Base-by-base conservation (phyloP, 2,113 vertebrate species). In the Pristiophorus japonicus region DNA sequence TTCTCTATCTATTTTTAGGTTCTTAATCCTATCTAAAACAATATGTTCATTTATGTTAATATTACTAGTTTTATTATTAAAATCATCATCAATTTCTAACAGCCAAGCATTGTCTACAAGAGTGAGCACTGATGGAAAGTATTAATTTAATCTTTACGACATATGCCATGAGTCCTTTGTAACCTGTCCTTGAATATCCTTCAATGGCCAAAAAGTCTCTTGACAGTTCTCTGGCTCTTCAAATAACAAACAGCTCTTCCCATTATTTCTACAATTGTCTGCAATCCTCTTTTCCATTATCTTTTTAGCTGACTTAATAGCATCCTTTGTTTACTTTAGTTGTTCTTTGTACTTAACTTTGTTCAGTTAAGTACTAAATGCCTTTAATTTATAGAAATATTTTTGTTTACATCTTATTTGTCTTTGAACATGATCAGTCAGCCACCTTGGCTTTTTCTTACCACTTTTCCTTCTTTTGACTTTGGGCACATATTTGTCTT, bases 321-420 rank as follows among this genome's bases (percentile, higher is more conserved):
- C 42, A 1, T 7, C 42, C 22, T 87, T 87, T 7, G 22, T 45
- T 51, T 87, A 27, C 75, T 42, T 75, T 81, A 81, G 22, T 42
- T 87, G 84, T 27, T 27, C 24, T 8, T 51, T 87, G 75, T 42
- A 42, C 38, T 81, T 42, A 47, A 11, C 42, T 51, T 42, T 51
- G n/a, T 16, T 81, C 42, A 81, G 16, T 81, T 81, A n/a, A 38
- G 73, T 51, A 87, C 51, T 51, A 51, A 42, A 27, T 87, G 42
- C 27, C 42, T 47, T 51, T 51, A 42, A 87, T 87, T 47, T 11
- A 27, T 81, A 81, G 75, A 81, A 87, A 45, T 2, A 87, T 51
- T 87, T 27, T 22, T 51, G n/a, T 10, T 87, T 87, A 87, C 84
- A 87, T 87, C 7, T 87, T 87, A 87, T 87, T 87, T 87, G 45